phyloP scores from a whole-genome alignment of 1,140 invertebrate species.

The Zophobas atratus region DNA sequence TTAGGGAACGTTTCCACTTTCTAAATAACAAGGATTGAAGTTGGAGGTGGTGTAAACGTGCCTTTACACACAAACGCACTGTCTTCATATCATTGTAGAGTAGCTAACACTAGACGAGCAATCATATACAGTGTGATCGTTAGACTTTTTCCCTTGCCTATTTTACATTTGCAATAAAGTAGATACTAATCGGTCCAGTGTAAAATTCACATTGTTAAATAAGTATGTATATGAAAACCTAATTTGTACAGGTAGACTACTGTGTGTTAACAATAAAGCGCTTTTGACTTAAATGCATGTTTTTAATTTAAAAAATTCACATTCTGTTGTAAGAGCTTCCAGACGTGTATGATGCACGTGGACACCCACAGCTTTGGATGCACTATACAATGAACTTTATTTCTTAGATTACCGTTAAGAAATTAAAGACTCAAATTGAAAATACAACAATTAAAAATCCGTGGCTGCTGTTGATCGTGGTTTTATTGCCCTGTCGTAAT shows the following conservation, averaged over 20 bases:
- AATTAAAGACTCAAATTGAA: too few relatives aligned
- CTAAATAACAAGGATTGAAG: slow-evolving; percentile 11
- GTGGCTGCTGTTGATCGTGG: too few relatives aligned
- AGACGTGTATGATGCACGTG: too few relatives aligned
- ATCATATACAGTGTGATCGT: slow-evolving; percentile 39
- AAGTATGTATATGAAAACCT: slow-evolving; percentile 66
- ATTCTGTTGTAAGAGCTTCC: too few relatives aligned
- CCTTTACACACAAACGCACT: slow-evolving; percentile 40
- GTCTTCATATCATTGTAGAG: slow-evolving; percentile 40
- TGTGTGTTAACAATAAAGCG: slow-evolving; percentile 67
- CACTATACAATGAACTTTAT: too few relatives aligned
- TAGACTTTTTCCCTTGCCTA: slow-evolving; percentile 37
- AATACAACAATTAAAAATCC: too few relatives aligned
- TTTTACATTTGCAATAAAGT: slow-evolving; percentile 57
- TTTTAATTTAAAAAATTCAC: background rate
- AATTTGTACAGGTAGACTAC: slow-evolving; percentile 68
- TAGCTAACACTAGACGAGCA: slow-evolving; percentile 38
- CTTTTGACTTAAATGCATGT: slow-evolving; percentile 62
- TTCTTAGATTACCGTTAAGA: too few relatives aligned
- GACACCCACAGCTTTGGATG: too few relatives aligned
- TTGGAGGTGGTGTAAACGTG: slow-evolving; percentile 32
- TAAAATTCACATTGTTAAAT: slow-evolving; percentile 68
- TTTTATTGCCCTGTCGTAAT: too few relatives aligned
- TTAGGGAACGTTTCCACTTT: slow-evolving; percentile 39
- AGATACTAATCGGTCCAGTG: slow-evolving; percentile 66